Percentiles rank a stretch among this genome's conserved stretches.
Conservation (phyloP, 1,140 invertebrate species). For the Paraescarpia echinospica region DNA sequence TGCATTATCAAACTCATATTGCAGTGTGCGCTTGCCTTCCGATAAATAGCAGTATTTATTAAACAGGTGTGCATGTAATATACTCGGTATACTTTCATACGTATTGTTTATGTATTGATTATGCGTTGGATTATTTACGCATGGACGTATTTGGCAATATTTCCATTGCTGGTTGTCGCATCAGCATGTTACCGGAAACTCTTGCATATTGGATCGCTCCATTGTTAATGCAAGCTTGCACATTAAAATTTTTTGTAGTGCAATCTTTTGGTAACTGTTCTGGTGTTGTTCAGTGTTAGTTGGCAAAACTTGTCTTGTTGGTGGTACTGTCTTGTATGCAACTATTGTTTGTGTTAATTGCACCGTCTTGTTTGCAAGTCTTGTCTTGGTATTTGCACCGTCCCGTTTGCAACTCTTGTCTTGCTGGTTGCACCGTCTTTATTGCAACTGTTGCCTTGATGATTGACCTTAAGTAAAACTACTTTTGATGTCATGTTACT, state of each 20-base stretch:
- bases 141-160: neutral
- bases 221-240: neutral
- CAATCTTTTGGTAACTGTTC: no score
- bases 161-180: neutral
- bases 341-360: neutral
- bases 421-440: neutral
- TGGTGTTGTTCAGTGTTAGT: no score
- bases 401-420: neutral
- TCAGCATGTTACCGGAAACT: neutral
- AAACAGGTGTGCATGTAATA: neutral
- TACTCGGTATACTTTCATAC: neutral
- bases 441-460: no score
- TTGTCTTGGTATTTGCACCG: neutral
- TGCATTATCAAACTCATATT: neutral
- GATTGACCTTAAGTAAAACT: no score
- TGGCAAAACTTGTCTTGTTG: no score
- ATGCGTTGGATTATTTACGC: neutral
- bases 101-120: neutral
- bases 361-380: neutral
- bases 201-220: neutral
- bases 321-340: no score
- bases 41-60: neutral
- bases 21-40: neutral
- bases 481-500: no score
- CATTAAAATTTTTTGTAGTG: neutral